phyloP scores from a whole-genome alignment of 2,797 vertebrate species.

The Trichosurus vulpecula region DNA sequence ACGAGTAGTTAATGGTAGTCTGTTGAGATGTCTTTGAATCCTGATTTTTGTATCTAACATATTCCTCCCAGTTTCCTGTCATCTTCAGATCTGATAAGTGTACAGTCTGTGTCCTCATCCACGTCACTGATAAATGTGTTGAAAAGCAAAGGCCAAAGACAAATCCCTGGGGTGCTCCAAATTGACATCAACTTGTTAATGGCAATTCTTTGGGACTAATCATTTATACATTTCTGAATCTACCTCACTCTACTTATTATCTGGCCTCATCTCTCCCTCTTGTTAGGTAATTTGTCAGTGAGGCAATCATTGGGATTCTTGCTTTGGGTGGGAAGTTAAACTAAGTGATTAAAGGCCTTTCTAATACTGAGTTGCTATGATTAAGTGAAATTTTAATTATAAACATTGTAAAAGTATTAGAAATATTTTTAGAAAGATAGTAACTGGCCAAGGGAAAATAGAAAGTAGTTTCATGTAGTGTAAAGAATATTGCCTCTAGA shows the following conservation, averaged over 20 bases:
- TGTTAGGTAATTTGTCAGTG: background rate
- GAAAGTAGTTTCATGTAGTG: background rate
- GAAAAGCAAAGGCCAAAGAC: background rate
- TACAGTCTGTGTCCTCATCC: background rate
- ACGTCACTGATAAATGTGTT: background rate
- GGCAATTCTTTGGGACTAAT: background rate
- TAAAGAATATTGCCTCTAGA: background rate
- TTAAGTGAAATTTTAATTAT: background rate
- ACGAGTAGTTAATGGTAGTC: background rate
- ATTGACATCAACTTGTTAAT: background rate
- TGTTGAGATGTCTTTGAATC: background rate
- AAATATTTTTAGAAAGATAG: background rate
- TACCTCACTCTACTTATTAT: background rate
- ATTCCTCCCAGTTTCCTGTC: background rate
- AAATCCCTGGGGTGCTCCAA: background rate
- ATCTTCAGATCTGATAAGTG: background rate
- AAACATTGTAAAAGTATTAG: background rate
- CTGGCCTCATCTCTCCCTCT: background rate
- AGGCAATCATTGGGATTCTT: background rate
- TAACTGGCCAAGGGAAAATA: background rate
- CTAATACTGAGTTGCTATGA: background rate
- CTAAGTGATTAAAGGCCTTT: background rate
- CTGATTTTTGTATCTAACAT: background rate
- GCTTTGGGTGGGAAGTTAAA: background rate
- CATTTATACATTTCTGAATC: background rate